Conservation (phyloP, 2,797 vertebrate species). For the Pseudopleuronectes americanus region DNA sequence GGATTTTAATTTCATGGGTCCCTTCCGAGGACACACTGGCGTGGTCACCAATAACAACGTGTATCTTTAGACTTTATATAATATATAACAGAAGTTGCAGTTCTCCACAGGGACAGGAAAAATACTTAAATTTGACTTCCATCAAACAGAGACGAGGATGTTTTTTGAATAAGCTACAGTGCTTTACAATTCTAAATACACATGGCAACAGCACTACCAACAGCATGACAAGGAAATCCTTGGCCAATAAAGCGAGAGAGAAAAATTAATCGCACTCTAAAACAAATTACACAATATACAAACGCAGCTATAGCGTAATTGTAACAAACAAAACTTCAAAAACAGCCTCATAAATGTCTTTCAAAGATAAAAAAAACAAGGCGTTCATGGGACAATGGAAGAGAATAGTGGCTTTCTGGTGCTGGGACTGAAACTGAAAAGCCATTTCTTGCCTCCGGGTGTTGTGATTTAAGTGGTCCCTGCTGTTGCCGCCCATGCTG, state of each 20-base stretch:
- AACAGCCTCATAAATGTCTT: slow-evolving; percentile 11
- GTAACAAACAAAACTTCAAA: slow-evolving; percentile 21
- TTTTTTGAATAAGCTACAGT: slow-evolving; percentile 47
- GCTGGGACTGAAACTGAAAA: slow-evolving; percentile 39
- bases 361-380: slow-evolving; percentile 25
- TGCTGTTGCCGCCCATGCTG: slow-evolving; percentile 28
- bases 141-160: slow-evolving; percentile 41
- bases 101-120: slow-evolving; percentile 36
- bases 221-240: slow-evolving; percentile 62
- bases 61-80: slow-evolving; percentile 34
- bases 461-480: slow-evolving; percentile 43
- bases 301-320: slow-evolving; percentile 3
- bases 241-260: slow-evolving; percentile 33
- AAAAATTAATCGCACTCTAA: slow-evolving; percentile 1
- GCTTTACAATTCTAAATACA: slow-evolving; percentile 56
- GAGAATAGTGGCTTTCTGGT: slow-evolving; percentile 24
- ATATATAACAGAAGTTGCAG: neutral
- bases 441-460: slow-evolving; percentile 39
- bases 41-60: slow-evolving; percentile 46
- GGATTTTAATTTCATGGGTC: slow-evolving; percentile 52
- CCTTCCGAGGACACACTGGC: slow-evolving; percentile 45
- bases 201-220: slow-evolving; percentile 82
- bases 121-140: slow-evolving; percentile 44
- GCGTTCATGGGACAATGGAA: slow-evolving; percentile 21
- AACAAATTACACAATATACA: neutral